Evolutionary conservation across 2,888 invertebrate species (phyloP).

Genomic region (Microctonus hyperodae): DNA sequence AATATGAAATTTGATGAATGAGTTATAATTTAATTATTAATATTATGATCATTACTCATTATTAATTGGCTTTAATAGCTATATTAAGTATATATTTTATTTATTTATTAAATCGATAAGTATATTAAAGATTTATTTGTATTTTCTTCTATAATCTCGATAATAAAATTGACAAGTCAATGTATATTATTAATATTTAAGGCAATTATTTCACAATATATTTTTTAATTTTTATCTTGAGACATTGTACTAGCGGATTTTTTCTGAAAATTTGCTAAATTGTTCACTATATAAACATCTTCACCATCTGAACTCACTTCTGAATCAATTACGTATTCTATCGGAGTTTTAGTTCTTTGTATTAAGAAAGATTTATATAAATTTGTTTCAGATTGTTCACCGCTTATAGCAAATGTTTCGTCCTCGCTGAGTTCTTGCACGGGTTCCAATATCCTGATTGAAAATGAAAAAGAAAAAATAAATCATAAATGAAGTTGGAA

Average conservation of each 20-base stretch:
- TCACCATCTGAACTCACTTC: constrained; percentile 42
- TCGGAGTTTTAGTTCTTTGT: constrained; percentile 37
- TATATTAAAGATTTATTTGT: constrained; percentile 34
- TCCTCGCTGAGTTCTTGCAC: constrained; percentile 14
- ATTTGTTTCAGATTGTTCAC: constrained; percentile 9
- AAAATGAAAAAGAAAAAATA: too few relatives aligned
- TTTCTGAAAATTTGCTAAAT: constrained; percentile 28
- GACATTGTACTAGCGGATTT: constrained; percentile 26
- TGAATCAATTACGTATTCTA: constrained; percentile 39
- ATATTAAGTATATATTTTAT: background rate
- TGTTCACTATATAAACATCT: constrained; percentile 31
- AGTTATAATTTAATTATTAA: background rate
- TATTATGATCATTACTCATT: constrained; percentile 15
- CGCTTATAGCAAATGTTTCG: background rate
- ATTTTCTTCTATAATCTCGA: constrained; percentile 32
- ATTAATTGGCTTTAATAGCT: constrained; percentile 19
- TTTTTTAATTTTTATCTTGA: constrained; percentile 1
- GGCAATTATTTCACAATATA: background rate
- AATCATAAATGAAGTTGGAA: background rate
- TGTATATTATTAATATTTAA: constrained; percentile 19
- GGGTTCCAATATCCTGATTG: constrained; percentile 10
- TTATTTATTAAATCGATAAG: constrained; percentile 18
- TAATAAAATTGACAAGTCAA: constrained; percentile 26
- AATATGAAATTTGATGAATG: background rate
- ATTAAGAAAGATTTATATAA: background rate